phyloP scores from a whole-genome alignment of 2,888 invertebrate species.

The Hemithea aestivaria region DNA sequence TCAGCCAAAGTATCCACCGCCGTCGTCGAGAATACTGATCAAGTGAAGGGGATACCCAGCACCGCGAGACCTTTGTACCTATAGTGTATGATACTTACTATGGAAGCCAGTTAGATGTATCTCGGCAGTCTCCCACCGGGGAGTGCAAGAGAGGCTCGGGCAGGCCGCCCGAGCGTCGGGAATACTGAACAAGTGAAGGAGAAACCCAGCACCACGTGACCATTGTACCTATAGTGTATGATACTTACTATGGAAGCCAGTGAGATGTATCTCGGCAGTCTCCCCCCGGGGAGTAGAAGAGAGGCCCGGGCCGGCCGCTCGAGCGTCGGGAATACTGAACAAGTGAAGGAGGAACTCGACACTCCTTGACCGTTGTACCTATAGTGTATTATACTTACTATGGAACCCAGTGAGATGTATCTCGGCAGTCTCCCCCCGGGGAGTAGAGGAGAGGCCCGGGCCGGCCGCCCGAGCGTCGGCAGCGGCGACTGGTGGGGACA shows the following conservation, averaged over 20 bases:
- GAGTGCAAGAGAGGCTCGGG: constrained; percentile 60
- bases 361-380: constrained; percentile 87
- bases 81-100: no score
- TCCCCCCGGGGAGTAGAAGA: constrained; percentile 61
- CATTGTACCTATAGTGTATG: no score
- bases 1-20: no score
- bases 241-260: constrained; percentile 68
- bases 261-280: constrained; percentile 65
- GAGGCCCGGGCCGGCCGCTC: constrained; percentile 65
- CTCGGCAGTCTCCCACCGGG: constrained; percentile 61
- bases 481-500: constrained; percentile 74
- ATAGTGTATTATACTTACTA: constrained; percentile 53
- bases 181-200: no score
- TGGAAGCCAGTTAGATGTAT: constrained; percentile 70
- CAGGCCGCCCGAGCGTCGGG: constrained; percentile 66
- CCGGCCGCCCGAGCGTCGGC: constrained; percentile 67
- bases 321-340: constrained; percentile 82
- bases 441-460: constrained; percentile 60
- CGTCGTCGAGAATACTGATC: no score
- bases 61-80: no score
- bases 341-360: constrained; percentile 96
- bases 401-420: constrained; percentile 70
- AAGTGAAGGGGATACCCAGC: no score
- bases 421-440: constrained; percentile 61
- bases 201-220: no score